Base-by-base conservation (phyloP, 2,888 invertebrate genomes). In the Eilema caniola region DNA sequence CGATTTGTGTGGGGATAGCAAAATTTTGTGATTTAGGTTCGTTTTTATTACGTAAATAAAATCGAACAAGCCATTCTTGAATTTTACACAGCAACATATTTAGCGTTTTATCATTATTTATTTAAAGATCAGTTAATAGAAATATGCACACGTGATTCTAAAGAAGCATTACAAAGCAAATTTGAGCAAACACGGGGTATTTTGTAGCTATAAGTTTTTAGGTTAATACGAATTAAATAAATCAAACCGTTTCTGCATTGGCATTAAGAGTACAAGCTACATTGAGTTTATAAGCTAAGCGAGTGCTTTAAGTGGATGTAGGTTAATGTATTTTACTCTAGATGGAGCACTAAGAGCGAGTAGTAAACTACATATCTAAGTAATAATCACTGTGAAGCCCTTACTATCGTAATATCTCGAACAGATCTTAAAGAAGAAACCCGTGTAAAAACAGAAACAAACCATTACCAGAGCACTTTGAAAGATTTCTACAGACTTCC, bases 321-420 rank as follows among this genome's bases (percentile, higher is more conserved):
- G 90, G 90, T 86, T 89, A 89, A 89, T 87, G 84, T 79, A 70
- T 83, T 72, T 74, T 68, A 81, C 74, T 72, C 77, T 70, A 79
- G 78, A 81, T 78, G 69, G 73, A 77, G 75, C 70, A 66, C 69
- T 75, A 67, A 77, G 75, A 66, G 53, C n/a, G 14, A 53, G 12
- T 53, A 53, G 24, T 67, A 56, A 70, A 70, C 56, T 61, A 71
- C 62, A 33, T 59, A 71, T 72, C 68, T 68, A 23, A 73, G 61
- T 63, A 63, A 61, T 65, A 69, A 69, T 69, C 47, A 64, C 59
- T 41, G n/a, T 69, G 28, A 11, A n/a, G 5, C 57, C 33, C 56
- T 24, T 57, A 65, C 57, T 24, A 33, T 33, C 14, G 24, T 62
- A 62, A 25, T 62, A 41, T 20, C 10, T 41, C 62, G n/a, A 33